Evolutionary conservation across 2,888 invertebrate species (phyloP).

Genomic region (Sarcophaga caerulescens): DNA sequence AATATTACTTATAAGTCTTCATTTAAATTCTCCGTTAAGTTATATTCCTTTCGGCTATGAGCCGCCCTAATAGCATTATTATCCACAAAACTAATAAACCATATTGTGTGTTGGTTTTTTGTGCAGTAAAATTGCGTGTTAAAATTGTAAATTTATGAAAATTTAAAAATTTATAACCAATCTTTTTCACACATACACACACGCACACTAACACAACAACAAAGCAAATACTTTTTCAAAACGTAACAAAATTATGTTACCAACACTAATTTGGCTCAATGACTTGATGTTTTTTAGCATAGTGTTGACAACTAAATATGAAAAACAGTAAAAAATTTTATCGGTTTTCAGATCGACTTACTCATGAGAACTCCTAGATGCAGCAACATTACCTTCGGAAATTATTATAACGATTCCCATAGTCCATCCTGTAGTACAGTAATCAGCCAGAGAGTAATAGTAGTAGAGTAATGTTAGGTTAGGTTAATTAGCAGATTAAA

Average conservation of each 20-base stretch:
- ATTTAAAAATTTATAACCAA: constrained; percentile 1
- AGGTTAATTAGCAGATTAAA: no score
- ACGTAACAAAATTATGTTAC: constrained; percentile 4
- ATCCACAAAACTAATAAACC: not conserved
- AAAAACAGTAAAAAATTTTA: not conserved
- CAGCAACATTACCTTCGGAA: no score
- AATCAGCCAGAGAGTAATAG: no score
- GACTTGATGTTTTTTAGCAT: not conserved
- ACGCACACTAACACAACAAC: not conserved
- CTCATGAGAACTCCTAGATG: no score
- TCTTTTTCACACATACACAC: not conserved
- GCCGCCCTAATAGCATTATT: no score
- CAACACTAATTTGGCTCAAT: constrained; percentile 35
- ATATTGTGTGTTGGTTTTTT: not conserved
- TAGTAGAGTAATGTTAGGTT: no score
- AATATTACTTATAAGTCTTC: no score
- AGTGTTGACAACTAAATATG: not conserved
- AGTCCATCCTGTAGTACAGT: no score
- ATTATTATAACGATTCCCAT: no score
- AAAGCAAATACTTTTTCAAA: constrained; percentile 11
- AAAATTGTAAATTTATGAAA: constrained; percentile 13
- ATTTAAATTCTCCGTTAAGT: no score
- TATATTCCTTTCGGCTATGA: no score
- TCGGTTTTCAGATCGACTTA: not conserved
- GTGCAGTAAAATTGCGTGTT: constrained; percentile 20